These are phyloP conservation scores for Platerodrilus igneus DNA, from an alignment of 2,888 invertebrate species.

Conservation along the genomic window DNA sequence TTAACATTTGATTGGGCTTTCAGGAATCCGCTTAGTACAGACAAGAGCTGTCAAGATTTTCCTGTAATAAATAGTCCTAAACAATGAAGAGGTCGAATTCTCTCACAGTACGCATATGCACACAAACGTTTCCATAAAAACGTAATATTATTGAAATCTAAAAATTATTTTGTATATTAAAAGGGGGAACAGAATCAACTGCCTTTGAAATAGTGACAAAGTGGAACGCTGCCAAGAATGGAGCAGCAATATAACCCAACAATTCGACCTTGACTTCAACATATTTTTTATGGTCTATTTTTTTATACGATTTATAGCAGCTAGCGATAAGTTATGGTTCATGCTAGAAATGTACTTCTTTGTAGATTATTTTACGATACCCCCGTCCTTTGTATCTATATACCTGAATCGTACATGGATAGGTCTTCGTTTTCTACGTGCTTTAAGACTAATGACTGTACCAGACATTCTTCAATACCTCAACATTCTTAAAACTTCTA, in stretches of 20 bases:
- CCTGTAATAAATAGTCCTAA: no score
- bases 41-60: no score
- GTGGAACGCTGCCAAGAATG: slow-evolving; percentile 99
- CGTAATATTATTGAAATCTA: no score
- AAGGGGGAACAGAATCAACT: no score
- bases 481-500: slow-evolving; percentile 99
- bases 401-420: slow-evolving; percentile 99
- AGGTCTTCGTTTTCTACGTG: slow-evolving; percentile 99
- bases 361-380: slow-evolving; percentile 99
- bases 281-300: slow-evolving; percentile 99
- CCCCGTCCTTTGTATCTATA: slow-evolving; percentile 99
- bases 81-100: no score
- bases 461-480: slow-evolving; percentile 99
- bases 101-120: no score
- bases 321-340: slow-evolving; percentile 99
- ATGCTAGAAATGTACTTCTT: slow-evolving; percentile 99
- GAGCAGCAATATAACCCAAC: slow-evolving; percentile 99
- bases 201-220: no score
- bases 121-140: no score
- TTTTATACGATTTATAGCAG: slow-evolving; percentile 99
- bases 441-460: slow-evolving; percentile 99
- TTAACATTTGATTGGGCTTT: no score
- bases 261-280: slow-evolving; percentile 99
- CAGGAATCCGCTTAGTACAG: no score
- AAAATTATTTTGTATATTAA: no score